These are phyloP conservation scores for Zaprionus capensis DNA, from an alignment of 1,140 invertebrate genomes.

Conservation along the genomic window DNA sequence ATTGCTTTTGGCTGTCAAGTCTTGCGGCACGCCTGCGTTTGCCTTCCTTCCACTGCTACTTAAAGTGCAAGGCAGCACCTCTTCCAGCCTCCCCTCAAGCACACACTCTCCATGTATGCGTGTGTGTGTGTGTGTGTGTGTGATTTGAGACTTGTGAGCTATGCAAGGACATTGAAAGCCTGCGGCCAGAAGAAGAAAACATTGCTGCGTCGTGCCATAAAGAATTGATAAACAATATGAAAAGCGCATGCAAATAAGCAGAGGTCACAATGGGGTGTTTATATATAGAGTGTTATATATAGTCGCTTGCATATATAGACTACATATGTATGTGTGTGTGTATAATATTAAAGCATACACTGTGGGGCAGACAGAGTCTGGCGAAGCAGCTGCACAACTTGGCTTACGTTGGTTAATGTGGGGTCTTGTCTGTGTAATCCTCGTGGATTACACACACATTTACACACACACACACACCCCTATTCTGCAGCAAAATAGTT, in stretches of 20 bases:
- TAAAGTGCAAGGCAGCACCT: conserved; percentile 4
- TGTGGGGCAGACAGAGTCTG: conserved; percentile 46
- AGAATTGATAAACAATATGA: conserved; percentile 20
- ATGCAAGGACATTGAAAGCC: conserved; percentile 14
- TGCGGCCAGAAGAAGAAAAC: conserved; percentile 8
- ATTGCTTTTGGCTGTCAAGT: conserved; percentile 57
- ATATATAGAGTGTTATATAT: background rate
- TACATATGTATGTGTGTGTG: background rate
- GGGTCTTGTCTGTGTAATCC: background rate
- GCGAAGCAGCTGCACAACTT: conserved; percentile 1
- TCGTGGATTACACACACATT: background rate
- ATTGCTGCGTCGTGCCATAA: conserved; percentile 6
- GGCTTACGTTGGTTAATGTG: background rate
- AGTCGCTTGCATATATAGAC: background rate
- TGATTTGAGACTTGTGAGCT: conserved; percentile 3
- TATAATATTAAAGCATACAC: conserved; percentile 27
- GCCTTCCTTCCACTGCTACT: conserved; percentile 2
- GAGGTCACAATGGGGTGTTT: conserved; percentile 8
- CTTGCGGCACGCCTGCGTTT: conserved; percentile 17
- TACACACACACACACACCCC: background rate
- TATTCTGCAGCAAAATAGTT: background rate
- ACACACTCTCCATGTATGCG: background rate
- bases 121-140: background rate
- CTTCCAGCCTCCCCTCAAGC: background rate
- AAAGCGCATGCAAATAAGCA: conserved; percentile 12